Evolutionary conservation across 2,888 invertebrate genomes (phyloP).

Genomic region (Noctua comes): DNA sequence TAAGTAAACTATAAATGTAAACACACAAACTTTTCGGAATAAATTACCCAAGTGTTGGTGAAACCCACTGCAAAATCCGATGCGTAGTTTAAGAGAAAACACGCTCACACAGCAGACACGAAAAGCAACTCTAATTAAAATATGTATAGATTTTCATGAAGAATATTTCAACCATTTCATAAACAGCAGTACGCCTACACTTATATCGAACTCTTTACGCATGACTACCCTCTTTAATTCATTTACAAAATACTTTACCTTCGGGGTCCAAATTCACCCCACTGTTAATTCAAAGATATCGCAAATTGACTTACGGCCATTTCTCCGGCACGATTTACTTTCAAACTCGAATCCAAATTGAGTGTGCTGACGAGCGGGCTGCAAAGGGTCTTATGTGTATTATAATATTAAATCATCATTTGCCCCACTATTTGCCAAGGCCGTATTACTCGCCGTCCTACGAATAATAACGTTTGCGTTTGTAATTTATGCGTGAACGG

Average conservation of each 20-base stretch:
- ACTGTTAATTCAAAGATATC: slow-evolving; percentile 55
- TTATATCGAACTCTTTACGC: slow-evolving; percentile 9
- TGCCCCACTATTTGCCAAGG: slow-evolving; percentile 59
- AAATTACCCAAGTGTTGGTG: not conserved
- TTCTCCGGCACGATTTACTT: slow-evolving; percentile 42
- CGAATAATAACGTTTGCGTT: slow-evolving; percentile 52
- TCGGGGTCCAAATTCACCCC: slow-evolving; percentile 2
- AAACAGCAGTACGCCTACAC: not conserved
- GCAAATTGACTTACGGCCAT: slow-evolving; percentile 46
- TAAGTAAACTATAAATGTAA: not conserved
- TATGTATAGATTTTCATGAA: not conserved
- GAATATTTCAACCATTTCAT: not conserved
- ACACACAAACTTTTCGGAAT: not conserved
- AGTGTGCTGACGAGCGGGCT: slow-evolving; percentile 43
- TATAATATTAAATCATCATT: slow-evolving; percentile 64
- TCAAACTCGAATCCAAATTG: slow-evolving; percentile 42
- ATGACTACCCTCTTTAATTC: slow-evolving; percentile 23
- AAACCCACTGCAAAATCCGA: not conserved
- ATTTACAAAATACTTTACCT: slow-evolving; percentile 24
- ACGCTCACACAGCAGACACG: no score
- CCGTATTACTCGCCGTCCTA: slow-evolving; percentile 36
- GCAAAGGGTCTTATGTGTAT: slow-evolving; percentile 46
- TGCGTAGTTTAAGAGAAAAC: no score
- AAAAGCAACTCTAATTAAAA: not conserved
- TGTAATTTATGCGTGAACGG: slow-evolving; percentile 51